These are phyloP conservation scores for Kradibia gibbosae DNA, from an alignment of 1,140 invertebrate genomes.

Conservation along the genomic window DNA sequence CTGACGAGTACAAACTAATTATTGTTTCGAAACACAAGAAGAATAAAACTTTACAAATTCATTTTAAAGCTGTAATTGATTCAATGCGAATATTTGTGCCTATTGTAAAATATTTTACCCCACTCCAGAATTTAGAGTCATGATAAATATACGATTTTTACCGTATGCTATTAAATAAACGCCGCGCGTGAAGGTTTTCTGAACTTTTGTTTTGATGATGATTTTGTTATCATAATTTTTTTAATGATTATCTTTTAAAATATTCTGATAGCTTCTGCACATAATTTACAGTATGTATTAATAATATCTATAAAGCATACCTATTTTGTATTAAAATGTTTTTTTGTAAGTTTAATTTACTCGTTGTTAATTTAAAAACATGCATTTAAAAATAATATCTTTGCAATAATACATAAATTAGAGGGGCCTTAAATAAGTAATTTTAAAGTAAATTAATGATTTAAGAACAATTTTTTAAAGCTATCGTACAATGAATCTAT, in stretches of 20 bases:
- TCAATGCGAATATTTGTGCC: neutral
- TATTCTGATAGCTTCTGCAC: neutral
- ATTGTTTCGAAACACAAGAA: neutral
- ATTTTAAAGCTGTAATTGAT: neutral
- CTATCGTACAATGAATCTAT: too few species aligned
- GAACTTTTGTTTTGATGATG: neutral
- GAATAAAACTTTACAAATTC: neutral
- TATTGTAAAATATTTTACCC: neutral
- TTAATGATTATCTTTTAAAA: neutral
- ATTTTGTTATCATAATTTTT: too few species aligned
- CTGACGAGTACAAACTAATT: too few species aligned
- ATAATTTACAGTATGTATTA: neutral
- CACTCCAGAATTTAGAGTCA: neutral
- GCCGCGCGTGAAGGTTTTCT: neutral
- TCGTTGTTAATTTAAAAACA: neutral
- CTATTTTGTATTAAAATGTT: neutral
- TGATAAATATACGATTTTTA: neutral
- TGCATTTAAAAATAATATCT: neutral
- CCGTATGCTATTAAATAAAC: neutral
- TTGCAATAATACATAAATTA: neutral
- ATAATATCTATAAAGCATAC: neutral
- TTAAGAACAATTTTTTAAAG: too few species aligned
- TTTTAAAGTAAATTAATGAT: too few species aligned
- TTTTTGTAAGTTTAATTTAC: neutral
- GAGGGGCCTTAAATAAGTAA: too few species aligned